Base-by-base conservation (phyloP, 2,888 invertebrate species). In the Heteropelma amictum region DNA sequence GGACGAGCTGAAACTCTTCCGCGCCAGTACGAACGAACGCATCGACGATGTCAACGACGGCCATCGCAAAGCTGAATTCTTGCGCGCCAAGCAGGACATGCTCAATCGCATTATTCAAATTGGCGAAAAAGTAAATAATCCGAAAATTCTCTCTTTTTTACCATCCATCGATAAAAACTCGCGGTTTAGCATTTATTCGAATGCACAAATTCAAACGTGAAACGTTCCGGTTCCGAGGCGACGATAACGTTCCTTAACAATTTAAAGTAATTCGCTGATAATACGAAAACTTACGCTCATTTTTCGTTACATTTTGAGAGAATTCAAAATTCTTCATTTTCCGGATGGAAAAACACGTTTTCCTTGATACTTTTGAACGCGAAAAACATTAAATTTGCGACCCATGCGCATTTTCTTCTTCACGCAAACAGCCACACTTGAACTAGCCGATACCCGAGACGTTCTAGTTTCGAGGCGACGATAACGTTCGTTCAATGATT, bases 71-170 rank as follows among this genome's bases (percentile, higher is more conserved):
- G 80, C 85, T 1, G 88, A 88, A 61, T 74, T 87, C 28, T 69
- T 87, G 30, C 83, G 88, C 38, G 87, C 87, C n/a, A 88, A 88
- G 54, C 89, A 89, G 77, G 88, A 89, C 49, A 86, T 88, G 82
- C 85, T 88, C 80, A 89, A 89, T 77, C 85, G 87, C 35, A 88
- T 89, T 49, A 87, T 87, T 69, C 87, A 88, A 80, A 87, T 88
- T 78, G 89, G 87, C 7, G 89, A 89, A 79, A 89, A 89, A 84
- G 89, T 89, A 89, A 79, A 89, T 89, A 84, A 89, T 89, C 81
- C 21, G 21, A 23, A 23, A 21, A 23, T n/a, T n/a, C n/a, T 12
- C 26, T 49, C 12, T 33, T 30, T 17, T 5, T n/a, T n/a, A n/a
- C n/a, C n/a, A n/a, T n/a, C n/a, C 19, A 42, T 14, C 14, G 6